Evolutionary conservation across 2,888 invertebrate genomes (phyloP).

Genomic region (Luperina testacea): DNA sequence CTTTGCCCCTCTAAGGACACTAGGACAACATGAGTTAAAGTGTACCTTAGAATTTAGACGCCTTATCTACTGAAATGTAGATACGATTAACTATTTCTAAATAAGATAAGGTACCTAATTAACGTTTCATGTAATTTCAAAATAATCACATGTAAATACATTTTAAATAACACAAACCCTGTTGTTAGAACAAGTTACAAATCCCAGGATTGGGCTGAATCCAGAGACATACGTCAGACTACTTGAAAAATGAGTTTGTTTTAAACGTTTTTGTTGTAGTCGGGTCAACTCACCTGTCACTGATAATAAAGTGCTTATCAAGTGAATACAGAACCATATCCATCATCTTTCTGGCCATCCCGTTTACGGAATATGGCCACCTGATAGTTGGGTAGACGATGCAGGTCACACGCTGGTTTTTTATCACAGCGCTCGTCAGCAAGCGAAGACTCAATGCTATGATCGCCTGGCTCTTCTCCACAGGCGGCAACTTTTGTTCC

Average conservation of each 20-base stretch:
- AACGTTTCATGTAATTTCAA: background rate
- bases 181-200: slow-evolving; percentile 1
- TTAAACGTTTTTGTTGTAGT: background rate
- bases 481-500: slow-evolving; percentile 76
- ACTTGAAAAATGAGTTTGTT: background rate
- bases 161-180: background rate
- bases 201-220: background rate
- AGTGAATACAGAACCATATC: slow-evolving; percentile 73
- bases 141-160: background rate
- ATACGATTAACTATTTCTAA: background rate
- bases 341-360: slow-evolving; percentile 74
- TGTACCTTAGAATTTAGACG: background rate
- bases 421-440: slow-evolving; percentile 72
- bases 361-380: slow-evolving; percentile 77
- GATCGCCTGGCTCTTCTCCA: slow-evolving; percentile 80
- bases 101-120: slow-evolving; percentile 6
- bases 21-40: slow-evolving; percentile 1
- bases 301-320: slow-evolving; percentile 75
- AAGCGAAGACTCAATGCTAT: slow-evolving; percentile 75
- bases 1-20: background rate
- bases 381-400: slow-evolving; percentile 77
- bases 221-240: background rate
- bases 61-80: slow-evolving; percentile 1
- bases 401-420: slow-evolving; percentile 67
- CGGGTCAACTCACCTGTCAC: slow-evolving; percentile 75